Evolutionary conservation across 1,140 invertebrate species (phyloP).

Genomic region (Meteorus sp.): DNA sequence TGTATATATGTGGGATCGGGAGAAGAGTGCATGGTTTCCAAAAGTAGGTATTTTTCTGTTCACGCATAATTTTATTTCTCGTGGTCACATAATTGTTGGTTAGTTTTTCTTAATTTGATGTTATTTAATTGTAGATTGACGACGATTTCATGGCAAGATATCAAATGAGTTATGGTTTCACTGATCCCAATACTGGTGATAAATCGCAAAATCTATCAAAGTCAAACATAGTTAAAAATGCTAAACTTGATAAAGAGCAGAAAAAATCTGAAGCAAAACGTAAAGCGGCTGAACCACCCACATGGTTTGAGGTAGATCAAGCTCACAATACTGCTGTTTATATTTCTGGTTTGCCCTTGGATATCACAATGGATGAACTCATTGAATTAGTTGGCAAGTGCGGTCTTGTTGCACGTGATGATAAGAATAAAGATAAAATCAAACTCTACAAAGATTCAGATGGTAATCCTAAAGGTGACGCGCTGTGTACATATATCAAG

Average conservation of each 20-base stretch:
- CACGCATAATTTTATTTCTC: background rate
- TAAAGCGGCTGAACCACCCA: constrained; percentile 53
- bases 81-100: background rate
- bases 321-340: constrained; percentile 97
- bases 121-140: constrained; percentile 79
- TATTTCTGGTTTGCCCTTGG: constrained; percentile 87
- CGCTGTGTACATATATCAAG: constrained; percentile 95
- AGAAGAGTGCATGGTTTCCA: constrained; percentile 93
- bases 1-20: constrained; percentile 87
- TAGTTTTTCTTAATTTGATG: background rate
- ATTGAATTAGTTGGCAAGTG: constrained; percentile 93
- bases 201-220: constrained; percentile 43
- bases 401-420: constrained; percentile 92
- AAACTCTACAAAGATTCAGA: constrained; percentile 90
- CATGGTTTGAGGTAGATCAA: constrained; percentile 94
- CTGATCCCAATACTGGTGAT: constrained; percentile 43
- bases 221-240: constrained; percentile 28
- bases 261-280: constrained; percentile 46
- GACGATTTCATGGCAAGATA: constrained; percentile 96
- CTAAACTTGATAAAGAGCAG: constrained; percentile 24
- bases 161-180: constrained; percentile 93
- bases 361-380: constrained; percentile 89
- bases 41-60: constrained; percentile 64
- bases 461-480: constrained; percentile 93
- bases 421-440: constrained; percentile 84